These are phyloP conservation scores for Urechis unicinctus DNA, from an alignment of 2,888 invertebrate genomes.

Conservation along the genomic window DNA sequence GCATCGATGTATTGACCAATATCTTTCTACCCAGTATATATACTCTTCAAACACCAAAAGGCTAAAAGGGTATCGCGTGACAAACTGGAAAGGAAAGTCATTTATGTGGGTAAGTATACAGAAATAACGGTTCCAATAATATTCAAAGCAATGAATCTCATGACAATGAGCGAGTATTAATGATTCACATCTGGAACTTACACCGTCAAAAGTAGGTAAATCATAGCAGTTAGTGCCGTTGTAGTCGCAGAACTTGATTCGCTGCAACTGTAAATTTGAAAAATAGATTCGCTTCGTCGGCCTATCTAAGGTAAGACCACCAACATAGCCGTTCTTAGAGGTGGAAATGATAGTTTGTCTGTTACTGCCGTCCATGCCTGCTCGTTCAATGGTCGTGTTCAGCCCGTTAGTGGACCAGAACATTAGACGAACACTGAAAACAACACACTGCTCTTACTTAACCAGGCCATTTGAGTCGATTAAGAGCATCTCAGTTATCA, in stretches of 20 bases:
- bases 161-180: too few relatives aligned
- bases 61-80: conserved; percentile 53
- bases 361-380: conserved; percentile 91
- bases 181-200: too few relatives aligned
- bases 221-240: too few relatives aligned
- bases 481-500: too few relatives aligned
- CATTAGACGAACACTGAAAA: conserved; percentile 65
- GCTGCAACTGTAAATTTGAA: conserved; percentile 93
- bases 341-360: conserved; percentile 79
- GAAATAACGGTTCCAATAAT: too few relatives aligned
- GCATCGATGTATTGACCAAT: conserved; percentile 46
- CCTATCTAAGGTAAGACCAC: conserved; percentile 91
- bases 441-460: neutral
- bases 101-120: too few relatives aligned
- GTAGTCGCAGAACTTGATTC: conserved; percentile 95
- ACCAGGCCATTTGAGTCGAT: too few relatives aligned
- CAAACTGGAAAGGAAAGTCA: conserved; percentile 68
- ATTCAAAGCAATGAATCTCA: too few relatives aligned
- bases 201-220: too few relatives aligned
- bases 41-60: conserved; percentile 1
- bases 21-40: neutral
- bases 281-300: conserved; percentile 91
- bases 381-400: conserved; percentile 88
- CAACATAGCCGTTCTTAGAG: conserved; percentile 98
- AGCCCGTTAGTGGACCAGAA: conserved; percentile 99